A percentile compares a stretch with the other conserved stretches of the same genome.
Evolutionary conservation across 2,113 vertebrate genomes (phyloP).

Genomic region (Notarius quadriscutis): DNA sequence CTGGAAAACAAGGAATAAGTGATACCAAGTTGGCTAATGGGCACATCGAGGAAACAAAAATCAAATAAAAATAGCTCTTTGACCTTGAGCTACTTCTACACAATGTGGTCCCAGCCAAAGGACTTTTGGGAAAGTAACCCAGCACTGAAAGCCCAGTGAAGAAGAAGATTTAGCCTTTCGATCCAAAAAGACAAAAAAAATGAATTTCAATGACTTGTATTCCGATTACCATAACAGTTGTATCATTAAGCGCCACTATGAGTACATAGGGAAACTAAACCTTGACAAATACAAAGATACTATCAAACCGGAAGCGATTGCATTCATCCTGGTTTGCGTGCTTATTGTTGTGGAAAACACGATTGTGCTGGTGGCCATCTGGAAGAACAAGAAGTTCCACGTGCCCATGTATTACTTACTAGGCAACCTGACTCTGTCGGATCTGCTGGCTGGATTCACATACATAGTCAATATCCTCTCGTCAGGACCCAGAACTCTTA

Average conservation of each 20-base stretch:
- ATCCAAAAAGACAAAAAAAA: neutral
- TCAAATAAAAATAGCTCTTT: neutral
- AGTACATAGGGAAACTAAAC: constrained; percentile 83
- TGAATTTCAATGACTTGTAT: constrained; percentile 63
- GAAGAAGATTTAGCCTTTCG: neutral
- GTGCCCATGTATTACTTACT: constrained; percentile 88
- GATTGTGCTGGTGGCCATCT: constrained; percentile 82
- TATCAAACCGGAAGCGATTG: constrained; percentile 75
- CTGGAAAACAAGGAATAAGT: constrained; percentile 2
- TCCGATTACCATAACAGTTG: constrained; percentile 73
- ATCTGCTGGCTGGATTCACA: constrained; percentile 84
- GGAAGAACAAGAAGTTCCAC: constrained; percentile 88
- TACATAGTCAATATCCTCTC: constrained; percentile 85
- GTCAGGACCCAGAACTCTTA: constrained; percentile 81
- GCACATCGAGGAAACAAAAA: neutral
- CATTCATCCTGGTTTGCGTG: constrained; percentile 79
- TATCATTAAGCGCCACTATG: constrained; percentile 82
- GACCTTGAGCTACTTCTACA: neutral
- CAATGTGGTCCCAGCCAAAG: constrained; percentile 15
- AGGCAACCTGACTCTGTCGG: constrained; percentile 86
- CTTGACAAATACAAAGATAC: constrained; percentile 73
- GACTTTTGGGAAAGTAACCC: neutral
- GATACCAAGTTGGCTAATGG: neutral
- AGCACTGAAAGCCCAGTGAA: constrained; percentile 1
- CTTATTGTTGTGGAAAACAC: constrained; percentile 86